Evolutionary conservation across 37 sponge, comb jelly and placozoan genomes (phyloP).

Genomic region (Beroe ovata): DNA sequence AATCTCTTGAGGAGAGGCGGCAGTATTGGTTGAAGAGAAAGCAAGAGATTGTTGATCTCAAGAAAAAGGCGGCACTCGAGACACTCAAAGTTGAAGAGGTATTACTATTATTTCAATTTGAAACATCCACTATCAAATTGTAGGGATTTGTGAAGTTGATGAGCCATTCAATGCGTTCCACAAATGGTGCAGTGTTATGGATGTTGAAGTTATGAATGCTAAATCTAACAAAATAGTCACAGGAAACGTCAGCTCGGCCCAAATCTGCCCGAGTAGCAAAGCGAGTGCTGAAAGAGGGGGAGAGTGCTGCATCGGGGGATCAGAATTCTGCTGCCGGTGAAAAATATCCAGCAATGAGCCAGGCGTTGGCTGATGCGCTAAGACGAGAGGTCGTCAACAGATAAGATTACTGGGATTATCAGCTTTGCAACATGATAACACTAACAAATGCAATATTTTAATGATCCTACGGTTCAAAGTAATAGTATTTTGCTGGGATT

Average conservation of each 20-base stretch:
- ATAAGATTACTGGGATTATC: constrained; percentile 1
- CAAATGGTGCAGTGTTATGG: too few species aligned
- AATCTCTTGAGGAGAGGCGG: background rate
- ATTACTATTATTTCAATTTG: too few species aligned
- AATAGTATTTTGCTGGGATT: too few species aligned
- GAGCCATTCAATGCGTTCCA: too few species aligned
- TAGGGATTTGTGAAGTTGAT: too few species aligned
- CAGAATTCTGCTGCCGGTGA: background rate
- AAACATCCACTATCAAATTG: too few species aligned
- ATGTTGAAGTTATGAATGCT: too few species aligned
- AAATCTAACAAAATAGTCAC: too few species aligned
- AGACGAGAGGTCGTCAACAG: constrained; percentile 25
- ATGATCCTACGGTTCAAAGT: too few species aligned
- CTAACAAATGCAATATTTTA: too few species aligned
- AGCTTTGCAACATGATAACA: too few species aligned
- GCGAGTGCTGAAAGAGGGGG: background rate
- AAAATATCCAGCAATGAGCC: constrained; percentile 10
- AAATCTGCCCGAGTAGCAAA: constrained; percentile 17
- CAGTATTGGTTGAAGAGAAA: constrained; percentile 29
- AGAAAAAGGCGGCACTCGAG: background rate
- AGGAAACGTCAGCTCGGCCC: background rate
- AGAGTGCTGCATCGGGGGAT: background rate
- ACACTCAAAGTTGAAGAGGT: constrained; percentile 5
- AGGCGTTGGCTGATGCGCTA: background rate
- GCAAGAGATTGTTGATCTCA: constrained; percentile 8